phyloP scores from a whole-genome alignment of 2,797 vertebrate species.

The Pempheris klunzingeri region DNA sequence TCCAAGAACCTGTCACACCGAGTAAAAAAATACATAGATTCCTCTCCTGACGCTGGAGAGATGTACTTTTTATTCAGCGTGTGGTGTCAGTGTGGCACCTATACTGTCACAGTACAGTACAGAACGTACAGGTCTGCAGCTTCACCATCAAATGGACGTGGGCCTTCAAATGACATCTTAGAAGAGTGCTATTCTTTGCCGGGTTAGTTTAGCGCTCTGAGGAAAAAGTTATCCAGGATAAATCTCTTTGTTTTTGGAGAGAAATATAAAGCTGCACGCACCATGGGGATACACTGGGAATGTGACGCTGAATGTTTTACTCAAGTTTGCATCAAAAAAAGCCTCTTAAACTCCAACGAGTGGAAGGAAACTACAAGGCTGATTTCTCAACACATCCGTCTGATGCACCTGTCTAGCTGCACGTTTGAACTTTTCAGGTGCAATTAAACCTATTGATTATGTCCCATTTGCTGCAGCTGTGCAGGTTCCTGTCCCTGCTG shows the following conservation, averaged over 20 bases:
- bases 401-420: neutral
- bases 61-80: constrained; percentile 20
- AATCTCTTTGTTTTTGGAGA: constrained; percentile 12
- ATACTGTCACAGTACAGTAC: constrained; percentile 15
- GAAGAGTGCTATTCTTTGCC: constrained; percentile 46
- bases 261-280: neutral
- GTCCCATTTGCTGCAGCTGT: constrained; percentile 23
- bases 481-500: neutral
- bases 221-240: constrained; percentile 23
- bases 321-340: neutral
- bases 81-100: constrained; percentile 6
- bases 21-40: constrained; percentile 13
- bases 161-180: constrained; percentile 36
- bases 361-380: neutral
- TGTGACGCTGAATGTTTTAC: constrained; percentile 7
- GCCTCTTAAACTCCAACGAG: constrained; percentile 8
- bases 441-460: constrained; percentile 24
- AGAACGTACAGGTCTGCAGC: constrained; percentile 36
- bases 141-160: constrained; percentile 42
- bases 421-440: constrained; percentile 22
- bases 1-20: constrained; percentile 18
- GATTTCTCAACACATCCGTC: neutral
- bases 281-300: constrained; percentile 4
- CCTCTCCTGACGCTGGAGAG: neutral
- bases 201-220: constrained; percentile 22